Conservation (phyloP, 2,113 vertebrate species). For the Mixornis gularis region DNA sequence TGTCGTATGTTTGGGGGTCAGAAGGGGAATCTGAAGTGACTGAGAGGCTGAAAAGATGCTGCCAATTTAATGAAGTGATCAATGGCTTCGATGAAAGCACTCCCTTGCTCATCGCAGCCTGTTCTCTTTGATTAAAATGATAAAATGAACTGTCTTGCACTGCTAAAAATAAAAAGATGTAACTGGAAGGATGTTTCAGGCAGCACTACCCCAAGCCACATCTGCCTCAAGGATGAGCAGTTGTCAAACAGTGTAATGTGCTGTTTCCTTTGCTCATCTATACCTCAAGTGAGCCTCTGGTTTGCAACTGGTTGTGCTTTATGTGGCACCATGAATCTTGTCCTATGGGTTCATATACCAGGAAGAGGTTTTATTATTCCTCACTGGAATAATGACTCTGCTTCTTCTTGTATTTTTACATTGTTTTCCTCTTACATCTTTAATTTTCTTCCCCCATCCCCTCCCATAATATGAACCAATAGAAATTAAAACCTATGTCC, state of each 20-base stretch:
- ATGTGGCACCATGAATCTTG: background rate
- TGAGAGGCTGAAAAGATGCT: background rate
- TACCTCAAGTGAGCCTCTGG: background rate
- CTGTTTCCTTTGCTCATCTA: background rate
- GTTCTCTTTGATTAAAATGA: slow-evolving; percentile 4
- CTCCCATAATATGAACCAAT: too few relatives aligned
- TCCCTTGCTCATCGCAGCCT: background rate
- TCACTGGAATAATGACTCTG: background rate
- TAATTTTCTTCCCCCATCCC: rapidly evolving
- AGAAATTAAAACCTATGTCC: background rate
- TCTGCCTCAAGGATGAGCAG: background rate
- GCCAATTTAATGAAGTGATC: background rate
- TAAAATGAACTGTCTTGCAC: background rate
- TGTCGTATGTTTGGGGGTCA: background rate
- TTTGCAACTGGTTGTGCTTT: background rate
- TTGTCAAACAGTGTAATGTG: background rate
- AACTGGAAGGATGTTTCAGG: background rate
- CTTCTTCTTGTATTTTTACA: background rate
- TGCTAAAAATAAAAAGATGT: background rate
- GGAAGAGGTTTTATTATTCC: background rate
- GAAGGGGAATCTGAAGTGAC: background rate
- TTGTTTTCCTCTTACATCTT: background rate
- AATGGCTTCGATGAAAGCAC: background rate
- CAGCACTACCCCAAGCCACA: background rate
- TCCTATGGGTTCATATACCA: background rate